Evolutionary conservation across 2,113 vertebrate species (phyloP), one percentile per base, ranked within the genome.

Genomic region (Phalacrocorax pelagicus): DNA sequence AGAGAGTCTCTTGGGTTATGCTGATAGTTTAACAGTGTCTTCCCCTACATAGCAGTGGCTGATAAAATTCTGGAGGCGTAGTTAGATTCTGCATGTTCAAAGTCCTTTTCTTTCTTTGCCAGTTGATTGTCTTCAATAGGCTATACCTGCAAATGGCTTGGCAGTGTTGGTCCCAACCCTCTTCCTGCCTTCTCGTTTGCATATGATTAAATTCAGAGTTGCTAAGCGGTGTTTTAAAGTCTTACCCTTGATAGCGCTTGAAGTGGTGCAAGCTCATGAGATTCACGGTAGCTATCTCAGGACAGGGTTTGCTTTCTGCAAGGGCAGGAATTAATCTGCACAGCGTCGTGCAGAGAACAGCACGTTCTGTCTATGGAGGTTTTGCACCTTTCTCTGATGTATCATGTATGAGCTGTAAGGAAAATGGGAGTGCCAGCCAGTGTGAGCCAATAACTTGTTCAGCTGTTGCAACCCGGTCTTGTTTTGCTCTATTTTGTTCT

Each of bases 401-500:
- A 81, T 86, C 90, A 46, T 13, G 4, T n/a, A 30, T 73, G 87
- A 94, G 82, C 61, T 38, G 59, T 87, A 75, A 75, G 54, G 83
- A 92, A 91, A 70, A 93, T 11, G 6, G 94, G 92, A 87, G 92
- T 90, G 84, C 40, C 52, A 8, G 83, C 27, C 71, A 69, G 27
- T 4, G 22, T 72, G 81, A 93, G 78, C 72, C 49, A 92, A 52
- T 94, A 94, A 80, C 51, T 69, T 75, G 24, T 66, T 85, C 62
- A 80, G 87, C 73, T 97, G 93, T 94, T 95, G 96, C 78, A 96
- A 97, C 30, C 62, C 75, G 73, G 78, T 90, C 70, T 91, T 95
- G 86, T 92, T 95, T 92, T 92, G 55, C 59, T 88, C 32, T n/a
- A 16, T 49, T 93, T 89, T 51, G 19, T 24, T 89, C 74, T 55